Evolutionary conservation across 2,113 vertebrate genomes (phyloP).

Genomic region (Ictalurus punctatus): DNA sequence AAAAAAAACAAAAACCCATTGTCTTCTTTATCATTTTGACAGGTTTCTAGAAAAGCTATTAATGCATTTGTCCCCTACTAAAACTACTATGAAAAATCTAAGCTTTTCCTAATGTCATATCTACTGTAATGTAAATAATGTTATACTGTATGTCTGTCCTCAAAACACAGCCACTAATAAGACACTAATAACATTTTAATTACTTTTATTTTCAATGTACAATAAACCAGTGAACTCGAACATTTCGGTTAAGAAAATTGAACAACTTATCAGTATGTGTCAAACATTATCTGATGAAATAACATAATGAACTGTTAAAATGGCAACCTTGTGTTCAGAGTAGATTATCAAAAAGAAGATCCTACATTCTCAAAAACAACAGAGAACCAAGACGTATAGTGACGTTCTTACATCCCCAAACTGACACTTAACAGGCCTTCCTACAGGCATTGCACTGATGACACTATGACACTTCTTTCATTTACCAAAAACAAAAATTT

Average conservation of each 20-base stretch:
- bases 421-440: constrained; percentile 10
- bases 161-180: not conserved
- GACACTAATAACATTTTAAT: constrained; percentile 31
- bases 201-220: constrained; percentile 51
- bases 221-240: constrained; percentile 46
- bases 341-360: constrained; percentile 29
- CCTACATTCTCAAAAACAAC: constrained; percentile 9
- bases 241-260: constrained; percentile 22
- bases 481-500: not conserved
- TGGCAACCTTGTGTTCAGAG: constrained; percentile 1
- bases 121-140: not conserved
- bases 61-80: not conserved
- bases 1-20: not conserved
- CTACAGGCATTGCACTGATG: constrained; percentile 40
- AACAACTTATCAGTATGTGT: constrained; percentile 24
- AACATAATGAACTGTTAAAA: constrained; percentile 15
- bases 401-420: constrained; percentile 7
- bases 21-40: not conserved
- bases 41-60: not conserved
- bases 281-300: constrained; percentile 26
- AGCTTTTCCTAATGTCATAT: not conserved
- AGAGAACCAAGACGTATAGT: constrained; percentile 7
- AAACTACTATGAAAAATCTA: not conserved
- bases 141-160: not conserved
- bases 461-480: constrained; percentile 43